phyloP scores from a whole-genome alignment of 64 coral and sea anemone species.

The Stylophora pistillata region DNA sequence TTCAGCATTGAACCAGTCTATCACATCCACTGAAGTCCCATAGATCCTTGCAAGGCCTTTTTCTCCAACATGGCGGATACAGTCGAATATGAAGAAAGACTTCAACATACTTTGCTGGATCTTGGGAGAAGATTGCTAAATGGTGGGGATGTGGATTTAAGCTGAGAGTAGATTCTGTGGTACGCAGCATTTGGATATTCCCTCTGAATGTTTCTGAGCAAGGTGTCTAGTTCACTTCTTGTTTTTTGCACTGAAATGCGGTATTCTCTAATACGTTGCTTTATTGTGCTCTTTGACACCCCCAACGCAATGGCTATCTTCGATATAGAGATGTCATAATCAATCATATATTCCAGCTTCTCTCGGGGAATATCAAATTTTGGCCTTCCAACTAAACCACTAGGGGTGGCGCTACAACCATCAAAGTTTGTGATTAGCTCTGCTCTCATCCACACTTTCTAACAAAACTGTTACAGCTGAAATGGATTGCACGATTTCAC shows the following conservation, averaged over 20 bases:
- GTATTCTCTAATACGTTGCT: neutral
- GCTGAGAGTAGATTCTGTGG: too few relatives aligned
- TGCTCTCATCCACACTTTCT: too few relatives aligned
- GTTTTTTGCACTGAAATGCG: neutral
- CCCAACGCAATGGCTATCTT: neutral
- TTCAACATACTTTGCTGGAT: conserved; percentile 3
- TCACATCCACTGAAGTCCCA: conserved; percentile 12
- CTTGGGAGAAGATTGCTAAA: conserved; percentile 10
- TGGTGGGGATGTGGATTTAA: neutral
- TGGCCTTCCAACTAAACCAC: too few relatives aligned
- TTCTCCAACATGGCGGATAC: too few relatives aligned
- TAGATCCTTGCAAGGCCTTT: too few relatives aligned
- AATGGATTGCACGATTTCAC: too few relatives aligned
- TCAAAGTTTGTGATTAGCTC: too few relatives aligned
- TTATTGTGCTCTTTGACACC: neutral
- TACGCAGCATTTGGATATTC: too few relatives aligned
- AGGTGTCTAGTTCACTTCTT: too few relatives aligned
- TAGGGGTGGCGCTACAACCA: too few relatives aligned
- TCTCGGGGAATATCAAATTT: neutral
- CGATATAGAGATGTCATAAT: neutral
- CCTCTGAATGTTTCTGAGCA: too few relatives aligned
- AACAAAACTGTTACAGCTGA: too few relatives aligned
- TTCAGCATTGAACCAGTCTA: neutral
- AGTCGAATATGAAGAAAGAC: neutral
- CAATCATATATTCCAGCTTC: conserved; percentile 9